phyloP scores from a whole-genome alignment of 2,888 invertebrate species.

The Galerucella calmariensis region DNA sequence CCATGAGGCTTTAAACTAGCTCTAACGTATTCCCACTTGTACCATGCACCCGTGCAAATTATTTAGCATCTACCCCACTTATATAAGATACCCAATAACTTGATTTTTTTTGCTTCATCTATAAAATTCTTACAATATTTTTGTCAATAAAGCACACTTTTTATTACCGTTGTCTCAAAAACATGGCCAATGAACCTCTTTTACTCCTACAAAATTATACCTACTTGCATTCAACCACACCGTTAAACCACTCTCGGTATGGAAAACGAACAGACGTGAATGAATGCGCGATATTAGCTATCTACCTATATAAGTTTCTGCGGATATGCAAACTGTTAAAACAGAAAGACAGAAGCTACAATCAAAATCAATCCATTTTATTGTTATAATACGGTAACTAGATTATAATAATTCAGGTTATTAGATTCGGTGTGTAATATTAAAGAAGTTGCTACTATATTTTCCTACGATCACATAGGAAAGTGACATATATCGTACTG shows the following conservation, averaged over 20 bases:
- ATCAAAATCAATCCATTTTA: constrained; percentile 5
- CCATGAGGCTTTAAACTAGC: no score
- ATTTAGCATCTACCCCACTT: no score
- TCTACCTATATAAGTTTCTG: constrained; percentile 2
- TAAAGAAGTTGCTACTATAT: not conserved
- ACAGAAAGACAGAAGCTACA: not conserved
- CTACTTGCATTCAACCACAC: constrained; percentile 7
- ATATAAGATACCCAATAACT: no score
- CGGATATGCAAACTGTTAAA: constrained; percentile 16
- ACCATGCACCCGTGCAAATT: no score
- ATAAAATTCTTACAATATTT: no score
- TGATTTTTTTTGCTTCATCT: no score
- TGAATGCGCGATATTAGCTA: not conserved
- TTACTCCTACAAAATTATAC: constrained; percentile 4
- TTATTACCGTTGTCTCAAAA: not conserved
- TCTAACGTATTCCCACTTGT: no score
- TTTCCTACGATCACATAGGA: no score
- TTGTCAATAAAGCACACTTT: no score
- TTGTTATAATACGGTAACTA: not conserved
- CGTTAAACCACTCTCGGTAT: constrained; percentile 16
- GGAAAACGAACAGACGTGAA: constrained; percentile 8
- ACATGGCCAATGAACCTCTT: constrained; percentile 17
- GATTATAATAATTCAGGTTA: not conserved
- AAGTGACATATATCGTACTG: no score
- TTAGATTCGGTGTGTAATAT: not conserved